Base-by-base conservation (phyloP, 2,888 invertebrate genomes). In the Lacanobia oleracea region DNA sequence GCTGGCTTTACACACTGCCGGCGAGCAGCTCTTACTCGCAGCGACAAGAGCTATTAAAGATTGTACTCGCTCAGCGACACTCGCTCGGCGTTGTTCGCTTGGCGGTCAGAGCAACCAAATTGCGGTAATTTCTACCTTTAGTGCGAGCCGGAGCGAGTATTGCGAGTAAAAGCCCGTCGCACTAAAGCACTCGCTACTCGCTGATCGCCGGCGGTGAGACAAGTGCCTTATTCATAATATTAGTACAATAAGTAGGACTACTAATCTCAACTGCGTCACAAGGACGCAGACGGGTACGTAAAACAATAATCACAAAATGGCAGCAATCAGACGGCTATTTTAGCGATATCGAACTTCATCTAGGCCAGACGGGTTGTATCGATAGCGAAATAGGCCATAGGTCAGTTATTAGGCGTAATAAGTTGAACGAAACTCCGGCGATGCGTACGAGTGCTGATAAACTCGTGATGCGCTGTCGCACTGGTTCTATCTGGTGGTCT, bases 361-460 rank as follows among this genome's bases (percentile, higher is more conserved):
- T 93, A 91, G 94, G 94, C 90, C 94, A 94, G 93, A 93, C 93
- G 81, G 82, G 87, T 88, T 72, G 78, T 86, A 86, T 81, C 79
- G 91, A 91, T 92, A 92, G 83, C 81, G 60, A 93, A 90, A 75
- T 91, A 78, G 94, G 91, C 77, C 93, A 91, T 88, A 90, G 93
- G 93, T 93, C 94, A 92, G 86, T 88, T 89, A 92, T 93, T 93
- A 93, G 92, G 90, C 94, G 94, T 88, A 93, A 89, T 93, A 87
- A 77, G 80, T 85, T 83, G 75, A 77, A 84, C 81, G 74, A 72
- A 76, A 87, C 88, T 88, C 77, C 62, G 43, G 40, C 84, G 84
- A 79, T 75, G 75, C 71, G 85, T 74, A 80, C 67, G 45, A 73
- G 56, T 59, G 66, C 63, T 76, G 87, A 87, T 87, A 86, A 80